These are phyloP conservation scores for Eristalis arbustorum DNA, from an alignment of 2,888 invertebrate species.

Conservation along the genomic window DNA sequence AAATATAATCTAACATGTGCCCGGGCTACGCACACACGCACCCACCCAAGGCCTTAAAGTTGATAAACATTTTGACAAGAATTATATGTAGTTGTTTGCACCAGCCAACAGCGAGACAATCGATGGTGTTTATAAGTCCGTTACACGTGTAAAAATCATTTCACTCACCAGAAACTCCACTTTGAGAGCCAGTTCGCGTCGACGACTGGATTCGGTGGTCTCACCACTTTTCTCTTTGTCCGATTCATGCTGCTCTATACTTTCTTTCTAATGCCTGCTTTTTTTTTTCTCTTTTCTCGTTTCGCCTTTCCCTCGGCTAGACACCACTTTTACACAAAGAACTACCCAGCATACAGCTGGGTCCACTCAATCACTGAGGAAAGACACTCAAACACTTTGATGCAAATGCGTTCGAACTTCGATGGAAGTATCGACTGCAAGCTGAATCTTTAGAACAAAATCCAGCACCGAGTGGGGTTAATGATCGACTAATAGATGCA, in stretches of 20 bases:
- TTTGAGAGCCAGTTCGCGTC: slow-evolving; percentile 84
- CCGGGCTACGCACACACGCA: background rate
- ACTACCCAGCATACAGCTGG: slow-evolving; percentile 45
- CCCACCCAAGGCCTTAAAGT: background rate
- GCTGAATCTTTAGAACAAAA: background rate
- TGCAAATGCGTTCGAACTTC: background rate
- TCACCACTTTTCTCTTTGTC: slow-evolving; percentile 81
- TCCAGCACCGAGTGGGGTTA: slow-evolving; percentile 8
- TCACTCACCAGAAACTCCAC: slow-evolving; percentile 85
- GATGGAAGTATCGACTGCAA: background rate
- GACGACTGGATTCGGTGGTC: slow-evolving; percentile 83
- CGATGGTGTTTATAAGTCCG: background rate
- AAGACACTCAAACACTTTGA: slow-evolving; percentile 21
- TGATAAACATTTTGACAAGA: background rate
- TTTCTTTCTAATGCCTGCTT: slow-evolving; percentile 13
- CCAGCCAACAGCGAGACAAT: background rate
- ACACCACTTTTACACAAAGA: slow-evolving; percentile 51
- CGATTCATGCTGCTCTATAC: slow-evolving; percentile 76
- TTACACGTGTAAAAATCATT: slow-evolving; percentile 5
- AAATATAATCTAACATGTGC: background rate
- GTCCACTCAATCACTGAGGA: slow-evolving; percentile 40
- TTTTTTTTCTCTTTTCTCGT: slow-evolving; percentile 2
- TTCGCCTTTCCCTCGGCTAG: slow-evolving; percentile 14
- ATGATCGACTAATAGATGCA: slow-evolving; percentile 6
- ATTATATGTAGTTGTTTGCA: background rate